These are phyloP conservation scores for Caenorhabditis latens DNA, from an alignment of 1,140 invertebrate genomes.

Conservation along the genomic window DNA sequence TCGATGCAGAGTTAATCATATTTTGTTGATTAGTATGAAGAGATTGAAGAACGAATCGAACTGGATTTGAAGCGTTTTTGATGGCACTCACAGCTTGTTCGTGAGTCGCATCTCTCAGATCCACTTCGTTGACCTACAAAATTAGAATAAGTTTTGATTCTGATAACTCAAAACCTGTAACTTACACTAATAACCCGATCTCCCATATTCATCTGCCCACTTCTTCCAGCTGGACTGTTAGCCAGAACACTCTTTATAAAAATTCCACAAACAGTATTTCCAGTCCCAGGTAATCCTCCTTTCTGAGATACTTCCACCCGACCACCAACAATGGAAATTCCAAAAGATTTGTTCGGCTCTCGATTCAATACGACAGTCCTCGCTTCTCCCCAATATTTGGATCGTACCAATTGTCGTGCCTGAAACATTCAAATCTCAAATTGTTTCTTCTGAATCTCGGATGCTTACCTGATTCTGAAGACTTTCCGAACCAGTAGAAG, in stretches of 20 bases:
- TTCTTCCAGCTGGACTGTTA: constrained; percentile 91
- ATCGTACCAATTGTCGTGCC: constrained; percentile 70
- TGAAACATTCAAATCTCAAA: not conserved
- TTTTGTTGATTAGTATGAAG: constrained; percentile 80
- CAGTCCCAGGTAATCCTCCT: constrained; percentile 77
- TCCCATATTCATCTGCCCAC: constrained; percentile 86
- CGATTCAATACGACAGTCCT: constrained; percentile 84
- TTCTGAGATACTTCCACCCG: constrained; percentile 83
- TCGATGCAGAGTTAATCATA: constrained; percentile 61
- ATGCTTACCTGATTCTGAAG: constrained; percentile 40
- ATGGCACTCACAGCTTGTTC: constrained; percentile 96
- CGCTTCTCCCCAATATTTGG: constrained; percentile 90
- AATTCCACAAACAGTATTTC: constrained; percentile 86
- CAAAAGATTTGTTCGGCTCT: constrained; percentile 81
- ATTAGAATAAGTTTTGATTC: not conserved
- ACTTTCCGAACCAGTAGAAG: constrained; percentile 47
- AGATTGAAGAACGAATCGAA: constrained; percentile 92
- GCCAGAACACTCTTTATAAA: constrained; percentile 97
- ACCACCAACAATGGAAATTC: constrained; percentile 94
- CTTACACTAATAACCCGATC: constrained; percentile 79
- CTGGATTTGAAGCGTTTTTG: constrained; percentile 89
- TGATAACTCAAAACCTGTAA: constrained; percentile 1
- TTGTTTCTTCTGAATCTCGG: not conserved
- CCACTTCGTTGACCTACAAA: constrained; percentile 88
- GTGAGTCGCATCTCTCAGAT: constrained; percentile 90